Evolutionary conservation across 2,797 vertebrate genomes (phyloP).

Genomic region (Babyrousa celebensis): DNA sequence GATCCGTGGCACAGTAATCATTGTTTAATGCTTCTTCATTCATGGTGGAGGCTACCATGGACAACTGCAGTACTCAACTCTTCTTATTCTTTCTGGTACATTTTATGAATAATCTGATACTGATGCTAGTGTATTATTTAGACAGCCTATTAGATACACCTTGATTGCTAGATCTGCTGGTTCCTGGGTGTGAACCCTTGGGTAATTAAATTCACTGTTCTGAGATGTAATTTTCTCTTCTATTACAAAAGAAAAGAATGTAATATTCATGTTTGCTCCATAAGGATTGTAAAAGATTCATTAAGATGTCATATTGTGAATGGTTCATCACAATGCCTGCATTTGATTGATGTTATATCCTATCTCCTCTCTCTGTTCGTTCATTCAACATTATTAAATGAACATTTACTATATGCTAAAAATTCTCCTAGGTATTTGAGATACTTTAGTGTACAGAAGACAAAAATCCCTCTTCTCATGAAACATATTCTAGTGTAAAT

Average conservation of each 20-base stretch:
- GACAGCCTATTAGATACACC: not conserved
- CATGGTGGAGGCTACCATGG: not conserved
- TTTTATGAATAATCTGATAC: slow-evolving; percentile 27
- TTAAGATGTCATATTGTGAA: not conserved
- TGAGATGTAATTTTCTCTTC: slow-evolving; percentile 52
- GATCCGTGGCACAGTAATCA: not conserved
- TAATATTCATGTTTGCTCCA: not conserved
- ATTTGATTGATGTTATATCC: not conserved
- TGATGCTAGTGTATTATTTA: slow-evolving; percentile 18
- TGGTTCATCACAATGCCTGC: slow-evolving; percentile 6
- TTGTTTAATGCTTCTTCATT: slow-evolving; percentile 19
- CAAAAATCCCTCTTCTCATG: not conserved
- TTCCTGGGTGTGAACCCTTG: slow-evolving; percentile 9
- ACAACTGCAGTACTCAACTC: not conserved
- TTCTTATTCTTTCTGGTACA: not conserved
- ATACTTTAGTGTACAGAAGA: slow-evolving; percentile 25
- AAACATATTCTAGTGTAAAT: not conserved
- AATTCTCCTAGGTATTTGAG: not conserved
- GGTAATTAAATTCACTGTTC: slow-evolving; percentile 28
- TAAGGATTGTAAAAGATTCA: not conserved
- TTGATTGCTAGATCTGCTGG: not conserved
- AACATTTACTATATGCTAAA: slow-evolving; percentile 34
- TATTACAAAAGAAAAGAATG: slow-evolving; percentile 51
- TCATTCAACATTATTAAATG: slow-evolving; percentile 28
- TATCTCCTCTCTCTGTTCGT: not conserved